Percentiles rank a stretch among this genome's conserved stretches.
Evolutionary conservation across 2,797 vertebrate species (phyloP).

Genomic region (Betta splendens): DNA sequence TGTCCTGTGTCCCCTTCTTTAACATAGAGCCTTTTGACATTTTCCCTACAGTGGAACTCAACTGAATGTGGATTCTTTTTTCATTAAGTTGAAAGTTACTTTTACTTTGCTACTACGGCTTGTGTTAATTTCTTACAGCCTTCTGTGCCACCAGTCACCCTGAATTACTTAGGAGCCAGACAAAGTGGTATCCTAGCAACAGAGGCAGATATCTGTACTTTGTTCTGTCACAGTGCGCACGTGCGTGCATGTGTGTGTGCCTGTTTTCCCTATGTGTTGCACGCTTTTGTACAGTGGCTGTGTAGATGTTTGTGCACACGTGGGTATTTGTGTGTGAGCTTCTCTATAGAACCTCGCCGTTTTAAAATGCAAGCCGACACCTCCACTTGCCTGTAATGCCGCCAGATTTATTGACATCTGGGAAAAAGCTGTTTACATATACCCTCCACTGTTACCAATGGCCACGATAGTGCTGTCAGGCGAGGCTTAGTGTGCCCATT

Average conservation of each 20-base stretch:
- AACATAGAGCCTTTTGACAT: neutral
- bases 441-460: slow-evolving; percentile 55
- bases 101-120: slow-evolving; percentile 62
- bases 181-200: slow-evolving; percentile 80
- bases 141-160: slow-evolving; percentile 68
- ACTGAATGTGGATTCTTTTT: slow-evolving; percentile 16
- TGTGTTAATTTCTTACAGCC: slow-evolving; percentile 71
- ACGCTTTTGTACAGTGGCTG: slow-evolving; percentile 6
- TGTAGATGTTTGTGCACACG: neutral
- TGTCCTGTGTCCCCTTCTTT: too few species aligned
- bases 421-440: slow-evolving; percentile 65
- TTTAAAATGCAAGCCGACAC: slow-evolving; percentile 55
- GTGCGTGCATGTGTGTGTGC: too few species aligned
- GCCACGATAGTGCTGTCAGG: slow-evolving; percentile 63
- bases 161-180: slow-evolving; percentile 72
- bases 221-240: slow-evolving; percentile 62
- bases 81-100: slow-evolving; percentile 50
- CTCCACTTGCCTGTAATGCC: slow-evolving; percentile 51
- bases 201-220: slow-evolving; percentile 68
- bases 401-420: slow-evolving; percentile 61
- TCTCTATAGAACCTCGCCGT: slow-evolving; percentile 48
- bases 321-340: slow-evolving; percentile 13
- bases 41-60: slow-evolving; percentile 8
- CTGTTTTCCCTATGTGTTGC: slow-evolving; percentile 19
- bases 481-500: slow-evolving; percentile 47